Evolutionary conservation across 2,797 vertebrate species (phyloP), one percentile per base, ranked within the genome.

Genomic region (Anolis apletophallus): DNA sequence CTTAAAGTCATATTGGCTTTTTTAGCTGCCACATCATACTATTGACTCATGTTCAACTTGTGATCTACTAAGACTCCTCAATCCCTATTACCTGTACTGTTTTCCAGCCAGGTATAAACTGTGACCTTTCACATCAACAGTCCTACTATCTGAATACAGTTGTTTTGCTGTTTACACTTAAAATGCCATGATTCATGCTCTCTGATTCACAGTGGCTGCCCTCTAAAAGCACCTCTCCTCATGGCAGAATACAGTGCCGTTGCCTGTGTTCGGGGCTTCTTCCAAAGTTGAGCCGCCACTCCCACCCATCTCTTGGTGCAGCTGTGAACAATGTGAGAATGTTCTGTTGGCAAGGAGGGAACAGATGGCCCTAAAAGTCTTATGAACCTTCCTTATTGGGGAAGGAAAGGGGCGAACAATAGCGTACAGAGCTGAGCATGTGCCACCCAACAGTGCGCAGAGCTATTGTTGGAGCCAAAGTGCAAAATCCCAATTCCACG

Each of bases 401-500:
- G 61, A 64, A 0, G 61, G 72, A 46, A 46, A 46, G 34, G 64
- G 10, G 21, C 7, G 73, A 76, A 67, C 89, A 78, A 89, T 3
- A 83, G 46, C 5, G 0, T 0, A 54, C 11, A 1, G 73, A 0
- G 3, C 71, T 6, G 0, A 1, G 81, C 83, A 1, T 74, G 91
- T 84, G 91, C 90, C 90, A 55, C 89, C 89, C 89, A 50, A 85
- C 90, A 88, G 90, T 3, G 40, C 90, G 23, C 5, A 29, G 87
- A 16, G 26, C 82, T 88, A 3, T 77, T 85, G 88, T 87, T 29
- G 46, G 52, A 0, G 0, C 23, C 80, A 26, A 1, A 54, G 88
- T 79, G 88, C 61, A 13, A 92, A 92, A 90, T 90, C 84, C 86
- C 0, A 0, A 91, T 92, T 91, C 90, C 88, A 91, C 19, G 52